phyloP scores from a whole-genome alignment of 2,113 vertebrate species.

The Pachypanchax playfairii region DNA sequence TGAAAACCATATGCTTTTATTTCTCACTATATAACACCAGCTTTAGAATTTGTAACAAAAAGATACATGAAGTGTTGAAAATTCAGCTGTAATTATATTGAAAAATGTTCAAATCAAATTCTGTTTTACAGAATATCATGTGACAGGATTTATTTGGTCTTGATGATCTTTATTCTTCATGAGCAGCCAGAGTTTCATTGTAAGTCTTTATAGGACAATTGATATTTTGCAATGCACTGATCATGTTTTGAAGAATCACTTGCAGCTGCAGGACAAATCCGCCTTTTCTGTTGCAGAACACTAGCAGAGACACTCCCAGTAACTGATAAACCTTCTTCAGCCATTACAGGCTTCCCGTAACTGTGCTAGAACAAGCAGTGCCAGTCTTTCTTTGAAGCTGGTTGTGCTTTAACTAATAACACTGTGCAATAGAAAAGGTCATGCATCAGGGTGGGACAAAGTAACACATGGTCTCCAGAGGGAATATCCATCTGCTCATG shows the following conservation, averaged over 20 bases:
- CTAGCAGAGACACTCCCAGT: constrained; percentile 53
- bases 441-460: constrained; percentile 24
- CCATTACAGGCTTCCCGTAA: constrained; percentile 33
- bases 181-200: constrained; percentile 32
- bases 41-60: not conserved
- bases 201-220: constrained; percentile 46
- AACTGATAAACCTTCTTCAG: constrained; percentile 42
- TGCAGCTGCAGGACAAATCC: constrained; percentile 53
- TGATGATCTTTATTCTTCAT: constrained; percentile 4
- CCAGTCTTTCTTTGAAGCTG: constrained; percentile 20
- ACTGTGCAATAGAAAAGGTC: constrained; percentile 19
- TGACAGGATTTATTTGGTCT: not conserved
- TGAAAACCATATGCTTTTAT: constrained; percentile 32
- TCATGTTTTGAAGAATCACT: constrained; percentile 62
- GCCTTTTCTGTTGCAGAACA: constrained; percentile 56
- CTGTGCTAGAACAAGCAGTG: not conserved
- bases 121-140: constrained; percentile 2
- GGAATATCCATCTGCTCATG: constrained; percentile 43
- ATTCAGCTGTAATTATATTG: not conserved
- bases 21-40: constrained; percentile 23
- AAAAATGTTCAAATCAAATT: not conserved
- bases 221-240: constrained; percentile 58
- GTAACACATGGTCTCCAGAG: constrained; percentile 47
- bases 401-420: constrained; percentile 33
- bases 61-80: constrained; percentile 9